Conservation (phyloP, 2,888 invertebrate genomes). For the Pteria penguin region DNA sequence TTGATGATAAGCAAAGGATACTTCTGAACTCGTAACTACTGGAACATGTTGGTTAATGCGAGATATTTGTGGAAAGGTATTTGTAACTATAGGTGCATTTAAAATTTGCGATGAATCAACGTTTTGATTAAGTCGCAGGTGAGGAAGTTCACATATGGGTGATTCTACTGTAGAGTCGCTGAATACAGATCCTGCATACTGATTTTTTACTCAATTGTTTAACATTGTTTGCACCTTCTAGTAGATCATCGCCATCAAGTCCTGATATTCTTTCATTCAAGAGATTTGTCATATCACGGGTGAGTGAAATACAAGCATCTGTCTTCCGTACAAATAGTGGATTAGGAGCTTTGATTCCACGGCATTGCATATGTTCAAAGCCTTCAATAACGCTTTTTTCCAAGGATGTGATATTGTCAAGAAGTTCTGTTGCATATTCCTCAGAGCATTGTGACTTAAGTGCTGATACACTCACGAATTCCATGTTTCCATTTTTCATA, state of each 20-base stretch:
- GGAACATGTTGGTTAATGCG: no score
- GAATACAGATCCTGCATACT: neutral
- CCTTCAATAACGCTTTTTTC: neutral
- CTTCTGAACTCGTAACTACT: no score
- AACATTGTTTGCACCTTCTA: neutral
- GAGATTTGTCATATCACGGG: no score
- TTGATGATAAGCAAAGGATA: no score
- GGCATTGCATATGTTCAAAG: neutral
- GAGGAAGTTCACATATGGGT: neutral
- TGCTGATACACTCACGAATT: slow-evolving; percentile 1
- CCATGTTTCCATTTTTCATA: slow-evolving; percentile 7
- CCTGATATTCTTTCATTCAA: neutral
- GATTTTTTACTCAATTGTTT: neutral
- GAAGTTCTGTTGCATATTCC: neutral
- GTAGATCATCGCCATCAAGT: neutral
- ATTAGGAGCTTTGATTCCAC: neutral
- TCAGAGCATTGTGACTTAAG: neutral
- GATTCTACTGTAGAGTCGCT: neutral
- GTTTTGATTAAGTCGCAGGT: neutral
- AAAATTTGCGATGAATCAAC: no score
- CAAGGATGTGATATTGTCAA: neutral
- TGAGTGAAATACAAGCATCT: neutral
- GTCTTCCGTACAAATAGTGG: no score
- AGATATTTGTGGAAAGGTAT: no score
- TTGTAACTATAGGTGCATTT: no score